Percentiles rank a stretch among this genome's conserved stretches.
Conservation (phyloP, 37 sponge, comb jelly and placozoan species). For the Agelas oroides region DNA sequence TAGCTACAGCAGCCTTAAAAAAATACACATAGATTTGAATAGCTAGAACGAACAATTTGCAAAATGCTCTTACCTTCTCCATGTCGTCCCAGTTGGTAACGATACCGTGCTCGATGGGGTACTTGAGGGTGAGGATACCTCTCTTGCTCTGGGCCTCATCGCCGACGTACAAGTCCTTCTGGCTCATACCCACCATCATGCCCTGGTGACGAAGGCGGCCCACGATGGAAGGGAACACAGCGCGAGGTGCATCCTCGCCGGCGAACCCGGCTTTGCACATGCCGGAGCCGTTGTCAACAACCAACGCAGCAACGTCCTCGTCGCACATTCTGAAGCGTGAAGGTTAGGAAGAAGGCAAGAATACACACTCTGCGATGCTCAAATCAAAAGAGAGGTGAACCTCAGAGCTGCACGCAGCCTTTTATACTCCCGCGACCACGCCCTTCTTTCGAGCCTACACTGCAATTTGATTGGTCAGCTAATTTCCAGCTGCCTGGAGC, state of each 20-base stretch:
- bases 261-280: conserved; percentile 99
- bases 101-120: conserved; percentile 99
- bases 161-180: conserved; percentile 99
- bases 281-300: conserved; percentile 99
- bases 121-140: conserved; percentile 99
- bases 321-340: conserved; percentile 62
- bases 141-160: conserved; percentile 99
- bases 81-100: conserved; percentile 99
- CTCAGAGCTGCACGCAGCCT: not conserved
- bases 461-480: conserved; percentile 29
- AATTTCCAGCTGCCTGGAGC: not conserved
- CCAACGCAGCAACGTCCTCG: conserved; percentile 98
- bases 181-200: conserved; percentile 99
- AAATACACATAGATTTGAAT: no score
- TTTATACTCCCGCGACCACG: conserved; percentile 22
- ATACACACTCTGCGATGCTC: not conserved
- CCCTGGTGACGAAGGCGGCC: conserved; percentile 99
- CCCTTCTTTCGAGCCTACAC: not conserved
- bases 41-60: not conserved
- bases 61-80: conserved; percentile 86
- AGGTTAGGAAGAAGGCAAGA: not conserved
- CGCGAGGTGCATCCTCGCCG: conserved; percentile 99
- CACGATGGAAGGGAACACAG: conserved; percentile 99
- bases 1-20: no score
- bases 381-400: not conserved